Evolutionary conservation across 2,888 invertebrate genomes (phyloP), one percentile per base, ranked within the genome.

Genomic region (Bibio marci): DNA sequence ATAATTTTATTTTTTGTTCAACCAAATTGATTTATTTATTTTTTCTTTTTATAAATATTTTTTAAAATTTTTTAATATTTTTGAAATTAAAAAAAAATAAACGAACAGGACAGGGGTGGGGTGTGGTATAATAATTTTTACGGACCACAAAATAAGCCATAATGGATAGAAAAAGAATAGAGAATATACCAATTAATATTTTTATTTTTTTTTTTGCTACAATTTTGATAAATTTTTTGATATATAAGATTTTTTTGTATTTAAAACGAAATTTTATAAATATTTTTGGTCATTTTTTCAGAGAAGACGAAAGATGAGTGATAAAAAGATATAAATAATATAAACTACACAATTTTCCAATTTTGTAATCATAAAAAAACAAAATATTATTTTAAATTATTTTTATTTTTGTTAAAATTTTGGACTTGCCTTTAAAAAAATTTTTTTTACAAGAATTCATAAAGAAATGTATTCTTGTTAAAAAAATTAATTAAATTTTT

Each of bases 171-270:
- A 22, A 22, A 22, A 22, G 8, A 22, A 22, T 22, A 8, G 22
- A 8, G 22, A 4, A 22, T 22, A n/a, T n/a, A n/a, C n/a, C n/a
- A n/a, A n/a, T n/a, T n/a, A n/a, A n/a, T n/a, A n/a, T n/a, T n/a
- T n/a, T n/a, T n/a, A n/a, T n/a, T n/a, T n/a, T n/a, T n/a, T n/a
- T n/a, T n/a, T n/a, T n/a, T n/a, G n/a, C n/a, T n/a, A n/a, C n/a
- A n/a, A n/a, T n/a, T n/a, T n/a, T 66, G 65, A 65, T 66, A 67
- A 66, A 58, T 60, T 63, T 66, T 65, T 65, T 66, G 66, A 66
- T 43, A 46, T 65, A 61, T 18, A 26, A 36, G 53, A 66, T 18
- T 14, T 34, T 65, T 66, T 37, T 37, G 30, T 37, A 30, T 30
- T 18, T 18, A 18, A n/a, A n/a, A n/a, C n/a, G n/a, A n/a, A n/a